Percentiles rank a stretch among this genome's conserved stretches.
Evolutionary conservation across 2,888 invertebrate species (phyloP).

Genomic region (Tetragonisca angustula): DNA sequence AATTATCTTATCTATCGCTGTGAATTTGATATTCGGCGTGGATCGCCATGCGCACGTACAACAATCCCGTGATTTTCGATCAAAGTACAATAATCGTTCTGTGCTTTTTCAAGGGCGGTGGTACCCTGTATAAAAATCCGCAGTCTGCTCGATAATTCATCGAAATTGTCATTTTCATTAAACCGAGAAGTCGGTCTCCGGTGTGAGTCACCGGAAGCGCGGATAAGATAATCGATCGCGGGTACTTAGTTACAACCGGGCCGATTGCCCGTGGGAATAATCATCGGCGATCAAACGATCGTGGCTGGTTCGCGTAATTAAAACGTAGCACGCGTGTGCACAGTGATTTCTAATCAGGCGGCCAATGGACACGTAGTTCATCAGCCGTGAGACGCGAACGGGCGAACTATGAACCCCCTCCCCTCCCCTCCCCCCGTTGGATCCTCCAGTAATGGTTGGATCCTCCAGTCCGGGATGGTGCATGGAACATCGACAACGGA

Average conservation of each 20-base stretch:
- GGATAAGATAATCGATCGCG: conserved; percentile 16
- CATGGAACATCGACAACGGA: conserved; percentile 45
- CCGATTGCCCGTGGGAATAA: conserved; percentile 9
- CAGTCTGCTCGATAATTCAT: too few relatives aligned
- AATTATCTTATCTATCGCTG: too few relatives aligned
- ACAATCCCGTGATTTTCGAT: too few relatives aligned
- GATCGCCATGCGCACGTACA: too few relatives aligned
- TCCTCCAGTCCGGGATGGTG: neutral
- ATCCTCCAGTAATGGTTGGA: conserved; percentile 32
- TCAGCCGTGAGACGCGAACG: conserved; percentile 52
- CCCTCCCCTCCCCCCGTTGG: neutral
- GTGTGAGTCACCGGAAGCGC: too few relatives aligned
- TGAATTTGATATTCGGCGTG: too few relatives aligned
- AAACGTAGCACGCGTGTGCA: conserved; percentile 20
- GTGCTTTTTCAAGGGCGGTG: too few relatives aligned
- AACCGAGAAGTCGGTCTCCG: too few relatives aligned
- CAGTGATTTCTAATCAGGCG: conserved; percentile 44
- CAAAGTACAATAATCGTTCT: too few relatives aligned
- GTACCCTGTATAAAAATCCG: too few relatives aligned
- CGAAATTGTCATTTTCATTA: too few relatives aligned
- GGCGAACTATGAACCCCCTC: conserved; percentile 4
- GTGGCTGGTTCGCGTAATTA: conserved; percentile 29
- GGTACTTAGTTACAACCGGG: neutral
- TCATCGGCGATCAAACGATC: neutral
- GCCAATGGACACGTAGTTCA: conserved; percentile 43